Percentiles rank a stretch among this genome's conserved stretches.
Evolutionary conservation across 2,113 vertebrate species (phyloP).

Genomic region (Acinonyx jubatus): DNA sequence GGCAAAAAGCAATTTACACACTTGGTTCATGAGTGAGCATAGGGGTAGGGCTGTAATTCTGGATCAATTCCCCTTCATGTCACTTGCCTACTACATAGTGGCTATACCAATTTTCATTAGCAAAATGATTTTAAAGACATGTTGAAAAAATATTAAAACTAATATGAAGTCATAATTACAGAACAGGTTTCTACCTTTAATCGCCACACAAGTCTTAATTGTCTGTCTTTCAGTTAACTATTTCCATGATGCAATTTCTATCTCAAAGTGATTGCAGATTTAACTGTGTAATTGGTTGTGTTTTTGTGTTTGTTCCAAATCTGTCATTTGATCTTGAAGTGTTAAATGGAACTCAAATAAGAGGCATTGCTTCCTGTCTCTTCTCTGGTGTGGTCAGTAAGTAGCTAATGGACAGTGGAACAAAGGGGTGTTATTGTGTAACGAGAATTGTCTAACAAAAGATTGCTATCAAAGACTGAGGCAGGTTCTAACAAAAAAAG

Average conservation of each 20-base stretch:
- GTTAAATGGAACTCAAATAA: slow-evolving; percentile 79
- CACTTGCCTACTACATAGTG: neutral
- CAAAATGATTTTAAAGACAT: slow-evolving; percentile 41
- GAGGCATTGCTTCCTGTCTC: slow-evolving; percentile 86
- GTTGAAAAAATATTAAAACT: slow-evolving; percentile 2
- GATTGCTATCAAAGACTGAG: slow-evolving; percentile 82
- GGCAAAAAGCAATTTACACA: neutral
- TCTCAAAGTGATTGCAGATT: slow-evolving; percentile 53
- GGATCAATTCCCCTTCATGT: neutral
- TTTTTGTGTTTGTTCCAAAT: slow-evolving; percentile 58
- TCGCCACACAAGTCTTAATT: neutral
- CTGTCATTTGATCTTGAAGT: slow-evolving; percentile 67
- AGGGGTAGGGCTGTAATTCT: neutral
- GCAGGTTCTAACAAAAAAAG: slow-evolving; percentile 62
- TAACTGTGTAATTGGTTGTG: slow-evolving; percentile 44
- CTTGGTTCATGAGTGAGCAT: neutral
- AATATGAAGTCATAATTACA: neutral
- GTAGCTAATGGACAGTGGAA: slow-evolving; percentile 82
- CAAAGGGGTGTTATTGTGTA: slow-evolving; percentile 75
- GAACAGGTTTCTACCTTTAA: neutral
- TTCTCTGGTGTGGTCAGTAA: slow-evolving; percentile 83
- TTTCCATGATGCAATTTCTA: slow-evolving; percentile 81
- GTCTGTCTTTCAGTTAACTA: slow-evolving; percentile 43
- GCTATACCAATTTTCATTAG: slow-evolving; percentile 7
- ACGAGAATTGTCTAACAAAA: slow-evolving; percentile 75